These are phyloP conservation scores for Leptinotarsa undecemlineata DNA, from an alignment of 1,140 invertebrate species.

Conservation along the genomic window DNA sequence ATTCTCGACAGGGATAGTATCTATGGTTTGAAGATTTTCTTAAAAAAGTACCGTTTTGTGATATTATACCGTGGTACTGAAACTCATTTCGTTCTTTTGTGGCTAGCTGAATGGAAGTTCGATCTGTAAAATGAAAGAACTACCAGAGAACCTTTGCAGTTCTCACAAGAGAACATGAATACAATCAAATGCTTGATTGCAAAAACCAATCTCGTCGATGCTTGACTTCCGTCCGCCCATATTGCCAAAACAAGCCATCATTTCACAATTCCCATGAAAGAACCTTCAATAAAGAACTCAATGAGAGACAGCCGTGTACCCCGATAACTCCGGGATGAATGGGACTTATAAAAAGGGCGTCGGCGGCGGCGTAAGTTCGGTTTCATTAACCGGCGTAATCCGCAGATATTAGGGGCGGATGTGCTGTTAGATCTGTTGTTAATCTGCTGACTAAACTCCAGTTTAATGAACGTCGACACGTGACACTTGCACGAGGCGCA, in stretches of 20 bases:
- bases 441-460: slow-evolving; percentile 37
- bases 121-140: no score
- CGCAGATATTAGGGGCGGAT: slow-evolving; percentile 40
- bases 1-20: no score
- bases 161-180: no score
- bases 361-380: slow-evolving; percentile 28
- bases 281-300: not conserved
- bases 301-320: not conserved
- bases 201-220: not conserved
- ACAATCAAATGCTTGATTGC: not conserved
- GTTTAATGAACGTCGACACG: slow-evolving; percentile 45
- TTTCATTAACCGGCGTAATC: slow-evolving; percentile 45
- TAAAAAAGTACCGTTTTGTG: no score
- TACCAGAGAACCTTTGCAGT: no score
- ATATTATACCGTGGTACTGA: no score
- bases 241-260: slow-evolving; percentile 23
- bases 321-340: slow-evolving; percentile 3
- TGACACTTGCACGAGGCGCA: slow-evolving; percentile 32
- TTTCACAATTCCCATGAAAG: slow-evolving; percentile 11
- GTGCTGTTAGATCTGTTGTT: slow-evolving; percentile 39
- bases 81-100: no score
- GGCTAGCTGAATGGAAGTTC: no score
- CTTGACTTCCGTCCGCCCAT: slow-evolving; percentile 16
- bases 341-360: slow-evolving; percentile 10
- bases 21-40: no score